Conservation (phyloP, 2,888 invertebrate species). For the Apeira syringaria region DNA sequence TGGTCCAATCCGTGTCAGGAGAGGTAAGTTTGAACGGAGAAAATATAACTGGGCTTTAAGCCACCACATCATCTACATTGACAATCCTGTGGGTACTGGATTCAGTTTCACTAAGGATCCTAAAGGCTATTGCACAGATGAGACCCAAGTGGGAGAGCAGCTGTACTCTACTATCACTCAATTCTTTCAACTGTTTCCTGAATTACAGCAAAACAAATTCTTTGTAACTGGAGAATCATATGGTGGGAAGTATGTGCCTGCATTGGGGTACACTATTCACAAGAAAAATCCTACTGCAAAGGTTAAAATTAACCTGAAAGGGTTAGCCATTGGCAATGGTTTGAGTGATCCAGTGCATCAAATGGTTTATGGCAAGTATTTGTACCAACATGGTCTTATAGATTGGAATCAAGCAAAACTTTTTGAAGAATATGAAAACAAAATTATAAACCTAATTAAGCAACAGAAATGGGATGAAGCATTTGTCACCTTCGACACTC, state of each 20-base stretch:
- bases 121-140: constrained; percentile 90
- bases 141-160: constrained; percentile 91
- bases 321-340: constrained; percentile 91
- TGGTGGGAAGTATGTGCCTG: constrained; percentile 91
- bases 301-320: constrained; percentile 88
- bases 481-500: constrained; percentile 87
- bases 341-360: constrained; percentile 91
- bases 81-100: constrained; percentile 96
- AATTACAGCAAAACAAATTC: constrained; percentile 89
- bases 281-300: constrained; percentile 84
- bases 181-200: constrained; percentile 93
- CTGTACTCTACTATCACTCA: constrained; percentile 90
- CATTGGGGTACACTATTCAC: constrained; percentile 89
- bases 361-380: constrained; percentile 89
- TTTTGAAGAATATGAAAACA: constrained; percentile 85
- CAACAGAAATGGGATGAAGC: constrained; percentile 86
- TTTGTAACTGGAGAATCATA: constrained; percentile 96
- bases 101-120: constrained; percentile 93
- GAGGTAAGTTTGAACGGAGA: constrained; percentile 78
- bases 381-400: constrained; percentile 90
- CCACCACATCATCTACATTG: constrained; percentile 93
- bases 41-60: constrained; percentile 91
- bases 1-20: constrained; percentile 85
- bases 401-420: constrained; percentile 84
- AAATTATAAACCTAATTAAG: constrained; percentile 84